Conservation (phyloP, 2,888 invertebrate genomes). For the Pyrochroa serraticornis region DNA sequence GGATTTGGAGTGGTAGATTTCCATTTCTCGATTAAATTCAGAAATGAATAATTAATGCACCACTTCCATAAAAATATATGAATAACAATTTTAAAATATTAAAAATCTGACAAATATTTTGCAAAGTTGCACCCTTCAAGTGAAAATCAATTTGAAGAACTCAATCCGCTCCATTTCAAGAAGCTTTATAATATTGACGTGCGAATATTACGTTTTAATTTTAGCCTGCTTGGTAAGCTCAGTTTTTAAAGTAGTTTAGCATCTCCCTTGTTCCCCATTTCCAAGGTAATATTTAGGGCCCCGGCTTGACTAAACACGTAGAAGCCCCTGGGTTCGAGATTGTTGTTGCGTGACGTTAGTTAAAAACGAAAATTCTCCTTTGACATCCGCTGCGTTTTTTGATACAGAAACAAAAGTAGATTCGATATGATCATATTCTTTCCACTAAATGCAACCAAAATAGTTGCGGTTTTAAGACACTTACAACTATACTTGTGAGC, state of each 20-base stretch:
- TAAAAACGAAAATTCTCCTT: too few species aligned
- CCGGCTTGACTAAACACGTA: too few species aligned
- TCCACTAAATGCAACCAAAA: too few species aligned
- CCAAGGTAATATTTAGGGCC: background rate
- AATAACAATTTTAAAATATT: conserved; percentile 9
- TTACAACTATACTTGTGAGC: too few species aligned
- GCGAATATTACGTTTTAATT: conserved; percentile 20
- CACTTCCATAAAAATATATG: conserved; percentile 1
- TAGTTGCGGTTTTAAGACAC: too few species aligned
- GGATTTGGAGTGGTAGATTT: background rate
- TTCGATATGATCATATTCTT: too few species aligned
- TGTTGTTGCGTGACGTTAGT: too few species aligned
- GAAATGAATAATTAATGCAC: conserved; percentile 3
- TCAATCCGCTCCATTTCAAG: conserved; percentile 17
- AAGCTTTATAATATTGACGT: conserved; percentile 20
- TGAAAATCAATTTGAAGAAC: conserved; percentile 12
- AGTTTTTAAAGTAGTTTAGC: conserved; percentile 6
- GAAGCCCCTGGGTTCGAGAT: too few species aligned
- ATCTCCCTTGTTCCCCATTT: background rate
- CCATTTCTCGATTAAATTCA: conserved; percentile 10
- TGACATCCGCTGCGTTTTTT: too few species aligned
- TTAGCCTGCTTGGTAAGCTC: conserved; percentile 2
- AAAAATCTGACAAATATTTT: conserved; percentile 8
- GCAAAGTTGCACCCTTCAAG: background rate
- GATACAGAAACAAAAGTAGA: too few species aligned